Evolutionary conservation across 1,140 invertebrate species (phyloP).

Genomic region (Sitobion miscanthi): DNA sequence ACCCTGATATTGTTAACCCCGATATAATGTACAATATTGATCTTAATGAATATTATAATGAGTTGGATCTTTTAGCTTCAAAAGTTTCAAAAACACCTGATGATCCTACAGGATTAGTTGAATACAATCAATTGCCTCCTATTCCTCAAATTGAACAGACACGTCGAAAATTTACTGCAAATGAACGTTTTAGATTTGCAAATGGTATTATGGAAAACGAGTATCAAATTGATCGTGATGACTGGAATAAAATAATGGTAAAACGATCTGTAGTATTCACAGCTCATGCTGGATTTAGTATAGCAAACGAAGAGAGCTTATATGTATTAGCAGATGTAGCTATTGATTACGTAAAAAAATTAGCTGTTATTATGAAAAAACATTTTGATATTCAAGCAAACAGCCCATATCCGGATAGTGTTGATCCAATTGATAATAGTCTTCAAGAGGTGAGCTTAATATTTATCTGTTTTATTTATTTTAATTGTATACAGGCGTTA

Average conservation of each 20-base stretch:
- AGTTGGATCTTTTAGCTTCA: conserved; percentile 17
- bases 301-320: conserved; percentile 38
- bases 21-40: conserved; percentile 46
- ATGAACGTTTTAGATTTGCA: not conserved
- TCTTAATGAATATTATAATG: conserved; percentile 43
- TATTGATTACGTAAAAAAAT: conserved; percentile 31
- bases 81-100: not conserved
- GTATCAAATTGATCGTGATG: conserved; percentile 27
- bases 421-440: conserved; percentile 31
- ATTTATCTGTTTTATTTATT: not conserved
- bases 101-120: not conserved
- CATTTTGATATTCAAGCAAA: conserved; percentile 36
- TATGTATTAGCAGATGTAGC: conserved; percentile 35
- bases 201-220: not conserved
- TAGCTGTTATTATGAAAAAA: conserved; percentile 44
- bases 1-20: conserved; percentile 39
- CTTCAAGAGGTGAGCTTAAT: conserved; percentile 26
- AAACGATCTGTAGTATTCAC: conserved; percentile 24
- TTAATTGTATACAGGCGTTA: too few species aligned
- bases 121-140: conserved; percentile 31
- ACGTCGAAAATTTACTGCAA: not conserved
- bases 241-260: conserved; percentile 48
- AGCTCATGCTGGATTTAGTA: conserved; percentile 49
- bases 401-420: not conserved
- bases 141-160: conserved; percentile 12